Percentiles rank a stretch among this genome's conserved stretches.
These are phyloP conservation scores for Marisa cornuarietis DNA, from an alignment of 1,140 invertebrate genomes.

Conservation along the genomic window DNA sequence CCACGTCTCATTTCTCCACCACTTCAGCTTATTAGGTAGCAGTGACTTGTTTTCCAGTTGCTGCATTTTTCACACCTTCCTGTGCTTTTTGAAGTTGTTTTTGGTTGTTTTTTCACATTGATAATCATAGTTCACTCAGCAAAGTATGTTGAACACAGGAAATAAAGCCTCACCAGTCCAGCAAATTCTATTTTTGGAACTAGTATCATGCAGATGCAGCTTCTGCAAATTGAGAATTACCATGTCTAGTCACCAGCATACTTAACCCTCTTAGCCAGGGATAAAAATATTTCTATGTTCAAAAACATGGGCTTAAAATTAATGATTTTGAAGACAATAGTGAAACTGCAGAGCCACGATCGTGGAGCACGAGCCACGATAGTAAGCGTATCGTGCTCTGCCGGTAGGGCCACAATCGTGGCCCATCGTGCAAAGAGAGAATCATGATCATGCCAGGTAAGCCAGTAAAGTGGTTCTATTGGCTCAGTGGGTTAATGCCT, in stretches of 20 bases:
- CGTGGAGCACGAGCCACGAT: too few relatives aligned
- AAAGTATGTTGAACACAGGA: neutral
- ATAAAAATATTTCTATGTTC: too few relatives aligned
- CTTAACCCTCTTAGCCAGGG: too few relatives aligned
- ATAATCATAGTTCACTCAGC: neutral
- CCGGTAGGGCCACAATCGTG: too few relatives aligned
- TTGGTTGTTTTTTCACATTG: neutral
- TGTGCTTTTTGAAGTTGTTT: constrained; percentile 2
- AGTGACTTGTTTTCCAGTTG: neutral
- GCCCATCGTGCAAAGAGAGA: too few relatives aligned
- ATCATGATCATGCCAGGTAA: too few relatives aligned
- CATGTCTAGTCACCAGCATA: neutral
- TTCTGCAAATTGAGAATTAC: neutral
- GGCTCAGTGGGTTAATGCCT: too few relatives aligned
- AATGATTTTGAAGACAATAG: too few relatives aligned
- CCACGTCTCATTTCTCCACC: neutral
- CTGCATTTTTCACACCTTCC: neutral
- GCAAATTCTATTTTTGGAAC: neutral
- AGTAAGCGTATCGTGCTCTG: too few relatives aligned
- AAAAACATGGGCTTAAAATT: too few relatives aligned
- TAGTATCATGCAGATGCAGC: neutral
- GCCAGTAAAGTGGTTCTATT: too few relatives aligned
- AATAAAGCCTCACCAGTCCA: neutral
- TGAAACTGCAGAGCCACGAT: too few relatives aligned
- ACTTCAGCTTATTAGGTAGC: neutral